Base-by-base conservation (phyloP, 2,113 vertebrate genomes). In the Ceuthmochares aereus region DNA sequence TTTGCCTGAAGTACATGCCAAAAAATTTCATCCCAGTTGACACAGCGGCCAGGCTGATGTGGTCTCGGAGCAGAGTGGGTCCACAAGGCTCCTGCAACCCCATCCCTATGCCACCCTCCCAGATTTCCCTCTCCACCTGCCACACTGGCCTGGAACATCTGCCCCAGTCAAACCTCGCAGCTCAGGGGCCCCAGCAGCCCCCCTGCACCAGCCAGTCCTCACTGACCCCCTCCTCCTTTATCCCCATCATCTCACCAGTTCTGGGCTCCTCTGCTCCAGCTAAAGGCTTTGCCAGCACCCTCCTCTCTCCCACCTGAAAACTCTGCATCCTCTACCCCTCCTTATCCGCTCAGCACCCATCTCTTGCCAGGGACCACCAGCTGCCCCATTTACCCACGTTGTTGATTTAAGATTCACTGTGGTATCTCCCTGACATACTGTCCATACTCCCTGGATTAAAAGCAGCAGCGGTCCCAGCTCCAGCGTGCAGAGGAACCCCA, bases 361-460 rank as follows among this genome's bases (percentile, higher is more conserved):
- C 36, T 52, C 72, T 62, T 16, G 8, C 45, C 1, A 0, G 19
- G 43, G 19, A 66, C 43, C 78, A 67, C 16, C 25, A 30, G 40
- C 0, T 30, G 67, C 34, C 63, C 27, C 29, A 11, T n/a, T 64
- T 67, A n/a, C 6, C 73, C 32, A 4, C 1, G 23, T 20, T 40
- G 55, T 2, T 12, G 4, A 22, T 13, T 21, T 12, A 34, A 27
- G 23, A 37, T 34, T 45, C 42, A 13, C 14, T 4, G 16, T 2
- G 1, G 19, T 7, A 7, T 13, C 43, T 36, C 67, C 40, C 70
- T 17, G 10, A 16, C 7, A 1, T 11, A 36, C 7, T 10, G 8
- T 16, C 2, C 26, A 16, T 0, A 0, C 22, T 22, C 18, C 30
- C n/a, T 4, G 3, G 25, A 49, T 2, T 9, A 40, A 32, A 12